Base-by-base conservation (phyloP, 2,113 vertebrate species). In the Phylloscopus trochilus region DNA sequence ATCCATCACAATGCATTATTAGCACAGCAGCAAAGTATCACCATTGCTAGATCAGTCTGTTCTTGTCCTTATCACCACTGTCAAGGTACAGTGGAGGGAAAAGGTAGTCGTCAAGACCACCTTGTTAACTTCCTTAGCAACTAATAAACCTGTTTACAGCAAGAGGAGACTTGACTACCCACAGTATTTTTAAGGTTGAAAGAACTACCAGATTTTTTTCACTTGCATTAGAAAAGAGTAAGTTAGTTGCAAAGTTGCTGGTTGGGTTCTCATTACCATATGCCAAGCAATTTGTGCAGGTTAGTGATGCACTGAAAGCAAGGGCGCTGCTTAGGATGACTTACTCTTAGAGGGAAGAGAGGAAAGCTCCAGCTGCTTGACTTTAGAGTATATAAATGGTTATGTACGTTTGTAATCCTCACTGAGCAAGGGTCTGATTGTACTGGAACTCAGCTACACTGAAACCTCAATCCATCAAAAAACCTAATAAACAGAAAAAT, bases 381-480 rank as follows among this genome's bases (percentile, higher is more conserved):
- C 68, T 77, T 74, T 59, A 33, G 55, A 66, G 24, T 33, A n/a
- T 30, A 17, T 35, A 26, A 83, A 44, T 30, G 70, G 20, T 64
- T 79, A 47, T 0, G 1, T 66, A 35, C 20, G 17, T 66, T 88
- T 81, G n/a, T 52, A 75, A 13, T 79, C 59, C 35, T 35, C 44
- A n/a, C 35, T n/a, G 59, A 74, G 35, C 64, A 64, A 75, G 4
- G 3, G n/a, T 46, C 69, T 44, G 33, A 58, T 70, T 63, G 39
- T 55, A 47, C 39, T 87, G 43, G 51, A 68, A 67, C 20, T 64
- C 52, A 27, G 77, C 53, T 68, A 7, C 30, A 27, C 6, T 44
- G 27, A 72, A 58, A 94, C 80, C n/a, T 66, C 16, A 79, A 59
- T 72, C 52, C 47, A 80, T 85, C 69, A 80, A 66, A 44, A 95